A percentile compares a stretch with the other conserved stretches of the same genome.
Evolutionary conservation across 1,140 invertebrate genomes (phyloP).

Genomic region (Temnothorax nylanderi): DNA sequence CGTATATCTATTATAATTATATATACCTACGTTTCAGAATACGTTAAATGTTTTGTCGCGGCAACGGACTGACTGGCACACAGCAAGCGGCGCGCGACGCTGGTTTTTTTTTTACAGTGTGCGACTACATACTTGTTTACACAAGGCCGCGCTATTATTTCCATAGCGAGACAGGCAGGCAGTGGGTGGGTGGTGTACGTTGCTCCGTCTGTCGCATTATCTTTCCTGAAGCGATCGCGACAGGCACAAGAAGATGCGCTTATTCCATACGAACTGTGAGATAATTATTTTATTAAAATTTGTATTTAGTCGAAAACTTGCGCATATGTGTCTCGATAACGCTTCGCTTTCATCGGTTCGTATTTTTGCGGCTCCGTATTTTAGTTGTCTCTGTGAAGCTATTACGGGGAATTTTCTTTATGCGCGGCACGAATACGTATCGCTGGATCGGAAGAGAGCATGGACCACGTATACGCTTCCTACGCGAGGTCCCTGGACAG

Average conservation of each 20-base stretch:
- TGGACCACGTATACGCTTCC: constrained; percentile 65
- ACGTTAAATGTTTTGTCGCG: not conserved
- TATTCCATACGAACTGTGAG: not conserved
- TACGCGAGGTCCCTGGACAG: constrained; percentile 63
- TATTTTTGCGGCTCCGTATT: not conserved
- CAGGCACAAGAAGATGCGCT: not conserved
- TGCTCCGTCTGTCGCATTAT: not conserved
- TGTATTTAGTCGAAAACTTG: not conserved
- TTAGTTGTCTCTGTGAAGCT: constrained; percentile 35
- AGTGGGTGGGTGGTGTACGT: not conserved
- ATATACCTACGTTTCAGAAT: not conserved
- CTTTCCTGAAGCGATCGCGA: not conserved
- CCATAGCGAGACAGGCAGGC: not conserved
- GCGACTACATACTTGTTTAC: not conserved
- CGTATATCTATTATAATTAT: not conserved
- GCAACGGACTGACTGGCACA: too few relatives aligned
- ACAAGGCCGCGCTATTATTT: not conserved
- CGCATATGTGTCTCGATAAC: not conserved
- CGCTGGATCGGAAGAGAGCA: constrained; percentile 22
- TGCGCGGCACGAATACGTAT: constrained; percentile 66
- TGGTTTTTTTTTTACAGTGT: not conserved
- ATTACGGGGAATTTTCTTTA: constrained; percentile 55
- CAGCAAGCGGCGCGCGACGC: not conserved
- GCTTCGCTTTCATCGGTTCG: not conserved
- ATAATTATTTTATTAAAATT: not conserved